phyloP scores from a whole-genome alignment of 2,888 invertebrate genomes.

The Himalopsyche japonica region DNA sequence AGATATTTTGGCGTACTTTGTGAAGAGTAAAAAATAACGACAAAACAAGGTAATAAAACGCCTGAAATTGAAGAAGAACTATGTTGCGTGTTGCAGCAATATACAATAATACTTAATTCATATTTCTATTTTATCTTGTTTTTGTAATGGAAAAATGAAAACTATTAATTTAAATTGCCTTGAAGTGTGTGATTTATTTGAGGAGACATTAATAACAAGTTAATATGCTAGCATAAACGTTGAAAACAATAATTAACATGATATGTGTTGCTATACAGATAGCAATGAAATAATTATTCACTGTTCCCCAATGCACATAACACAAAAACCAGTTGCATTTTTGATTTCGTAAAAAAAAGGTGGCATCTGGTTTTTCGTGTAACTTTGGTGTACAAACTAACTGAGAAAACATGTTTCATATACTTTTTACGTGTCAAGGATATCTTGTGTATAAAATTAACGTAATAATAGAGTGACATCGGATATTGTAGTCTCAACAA shows the following conservation, averaged over 20 bases:
- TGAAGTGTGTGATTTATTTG: background rate
- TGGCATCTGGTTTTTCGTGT: no score
- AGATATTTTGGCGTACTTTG: background rate
- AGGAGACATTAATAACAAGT: background rate
- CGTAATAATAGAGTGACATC: background rate
- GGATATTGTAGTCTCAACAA: background rate
- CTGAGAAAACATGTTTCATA: background rate
- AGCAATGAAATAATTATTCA: background rate
- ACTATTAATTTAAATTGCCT: background rate
- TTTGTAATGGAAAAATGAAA: no score
- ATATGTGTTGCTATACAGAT: background rate
- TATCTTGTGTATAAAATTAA: background rate
- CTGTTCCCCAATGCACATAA: no score
- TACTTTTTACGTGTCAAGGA: conserved; percentile 23
- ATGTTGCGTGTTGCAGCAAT: no score
- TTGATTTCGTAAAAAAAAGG: no score
- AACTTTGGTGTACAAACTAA: no score
- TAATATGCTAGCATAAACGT: background rate
- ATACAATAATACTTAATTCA: no score
- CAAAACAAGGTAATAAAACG: background rate
- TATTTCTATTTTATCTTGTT: no score
- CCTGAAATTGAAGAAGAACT: no score
- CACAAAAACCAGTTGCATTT: no score
- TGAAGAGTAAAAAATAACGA: background rate
- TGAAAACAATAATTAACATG: background rate